These are phyloP conservation scores for Coccyzus lansbergi DNA, from an alignment of 2,797 vertebrate species.

Conservation along the genomic window DNA sequence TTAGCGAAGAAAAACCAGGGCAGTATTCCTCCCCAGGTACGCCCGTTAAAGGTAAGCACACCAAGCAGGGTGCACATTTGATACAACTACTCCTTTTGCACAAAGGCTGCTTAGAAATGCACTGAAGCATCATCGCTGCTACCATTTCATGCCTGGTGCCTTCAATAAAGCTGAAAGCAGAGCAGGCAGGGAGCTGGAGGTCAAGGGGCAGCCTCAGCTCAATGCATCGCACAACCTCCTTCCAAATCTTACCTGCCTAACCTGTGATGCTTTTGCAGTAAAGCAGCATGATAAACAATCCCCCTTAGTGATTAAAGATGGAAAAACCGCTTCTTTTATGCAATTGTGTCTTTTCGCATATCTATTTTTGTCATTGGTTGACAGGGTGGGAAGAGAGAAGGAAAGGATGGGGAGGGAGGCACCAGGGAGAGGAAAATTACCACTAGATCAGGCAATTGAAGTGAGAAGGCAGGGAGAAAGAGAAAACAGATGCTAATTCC, in stretches of 20 bases:
- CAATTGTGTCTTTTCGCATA: neutral
- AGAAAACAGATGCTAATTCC: neutral
- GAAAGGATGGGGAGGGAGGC: neutral
- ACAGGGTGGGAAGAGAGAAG: conserved; percentile 13
- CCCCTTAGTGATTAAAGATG: neutral
- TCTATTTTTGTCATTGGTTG: conserved; percentile 41
- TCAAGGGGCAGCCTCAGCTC: neutral
- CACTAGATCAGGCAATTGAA: neutral
- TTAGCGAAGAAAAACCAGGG: neutral
- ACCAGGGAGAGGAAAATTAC: neutral
- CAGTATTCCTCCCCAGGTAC: neutral
- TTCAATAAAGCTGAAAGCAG: neutral
- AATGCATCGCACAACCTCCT: neutral
- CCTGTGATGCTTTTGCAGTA: fast-evolving
- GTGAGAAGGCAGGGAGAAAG: neutral
- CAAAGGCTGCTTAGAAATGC: neutral
- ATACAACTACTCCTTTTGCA: neutral
- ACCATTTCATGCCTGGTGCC: neutral
- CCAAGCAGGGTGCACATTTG: fast-evolving
- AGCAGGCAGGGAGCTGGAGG: conserved; percentile 5
- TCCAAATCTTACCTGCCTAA: neutral
- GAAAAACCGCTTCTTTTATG: conserved; percentile 30
- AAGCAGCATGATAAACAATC: neutral
- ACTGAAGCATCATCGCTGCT: neutral
- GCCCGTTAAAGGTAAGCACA: neutral